Percentiles rank a stretch among this genome's conserved stretches.
Conservation (phyloP, 2,113 vertebrate species). For the Lasiurus cinereus region DNA sequence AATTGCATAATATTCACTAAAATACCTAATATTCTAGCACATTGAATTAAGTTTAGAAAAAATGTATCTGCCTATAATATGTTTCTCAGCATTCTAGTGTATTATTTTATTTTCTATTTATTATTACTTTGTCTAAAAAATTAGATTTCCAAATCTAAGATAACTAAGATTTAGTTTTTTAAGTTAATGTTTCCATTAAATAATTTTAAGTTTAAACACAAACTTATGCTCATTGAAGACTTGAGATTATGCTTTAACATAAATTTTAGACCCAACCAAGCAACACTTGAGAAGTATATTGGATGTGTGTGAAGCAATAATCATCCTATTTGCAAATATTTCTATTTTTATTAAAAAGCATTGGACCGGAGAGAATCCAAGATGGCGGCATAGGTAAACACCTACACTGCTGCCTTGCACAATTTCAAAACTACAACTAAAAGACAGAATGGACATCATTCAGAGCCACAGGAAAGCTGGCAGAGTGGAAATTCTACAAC, state of each 20-base stretch:
- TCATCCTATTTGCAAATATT: slow-evolving; percentile 62
- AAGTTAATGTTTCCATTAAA: neutral
- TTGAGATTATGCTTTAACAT: slow-evolving; percentile 16
- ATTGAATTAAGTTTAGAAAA: neutral
- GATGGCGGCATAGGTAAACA: no score
- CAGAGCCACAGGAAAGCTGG: no score
- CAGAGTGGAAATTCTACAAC: no score
- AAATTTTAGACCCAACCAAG: slow-evolving; percentile 58
- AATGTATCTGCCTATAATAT: neutral
- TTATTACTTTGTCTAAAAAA: neutral
- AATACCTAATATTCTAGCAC: neutral
- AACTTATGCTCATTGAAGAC: neutral
- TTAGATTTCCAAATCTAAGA: neutral
- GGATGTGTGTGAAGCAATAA: slow-evolving; percentile 62
- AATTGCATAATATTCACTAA: neutral
- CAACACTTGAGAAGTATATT: slow-evolving; percentile 63
- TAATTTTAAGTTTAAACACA: slow-evolving; percentile 1
- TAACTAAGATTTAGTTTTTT: neutral
- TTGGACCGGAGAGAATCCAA: neutral
- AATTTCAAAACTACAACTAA: no score
- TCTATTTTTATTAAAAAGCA: slow-evolving; percentile 61
- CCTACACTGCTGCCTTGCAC: no score
- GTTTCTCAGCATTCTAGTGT: neutral
- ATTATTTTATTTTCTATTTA: slow-evolving; percentile 34
- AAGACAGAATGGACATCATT: no score